Base-by-base conservation (phyloP, 1,140 invertebrate species). In the Chironomus tepperi region DNA sequence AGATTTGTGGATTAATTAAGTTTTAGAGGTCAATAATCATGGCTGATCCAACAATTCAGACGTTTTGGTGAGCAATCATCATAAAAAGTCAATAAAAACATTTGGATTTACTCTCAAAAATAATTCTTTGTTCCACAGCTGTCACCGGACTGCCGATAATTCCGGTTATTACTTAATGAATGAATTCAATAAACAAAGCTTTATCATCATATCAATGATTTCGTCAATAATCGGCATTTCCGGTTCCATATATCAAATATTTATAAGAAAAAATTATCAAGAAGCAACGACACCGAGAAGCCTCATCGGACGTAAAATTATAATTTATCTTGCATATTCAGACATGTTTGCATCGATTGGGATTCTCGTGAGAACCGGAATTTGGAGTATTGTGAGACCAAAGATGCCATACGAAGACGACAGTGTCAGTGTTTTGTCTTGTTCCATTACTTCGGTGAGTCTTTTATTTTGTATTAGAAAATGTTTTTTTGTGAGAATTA, bases 1-100 rank as follows among this genome's bases (percentile, higher is more conserved):
- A 57, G 9, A 57, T n/a, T 15, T 57, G 7, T n/a, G 47, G 5
- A 57, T 57, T 57, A 57, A 74, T 67, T 74, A 43, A 74, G 3
- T 74, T 74, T 72, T 64, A 5, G 73, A 74, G 75, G 34, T 75
- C 73, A 19, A 65, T 21, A 73, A 83, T 77, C 76, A 92, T 92
- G 90, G 90, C 90, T 64, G 90, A 92, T 84, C 91, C 91, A 47
- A 90, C 90, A 64, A 90, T 92, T 79, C 90, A 92, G 84, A 91
- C 90, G 8, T 91, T 92, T 82, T 92, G 47, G 47, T 57, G n/a
- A 57, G 43, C 2, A 34, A 47, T 47, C 9, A 57, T 15, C 1
- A 15, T 57, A 57, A 5, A n/a, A 47, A 47, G 15, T 1, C n/a
- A n/a, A n/a, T 47, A 57, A 57, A 57, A 57, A 47, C 5, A n/a